A percentile compares a stretch with the other conserved stretches of the same genome.
Conservation (phyloP, 2,888 invertebrate genomes). For the Cremastobaeus sp. region DNA sequence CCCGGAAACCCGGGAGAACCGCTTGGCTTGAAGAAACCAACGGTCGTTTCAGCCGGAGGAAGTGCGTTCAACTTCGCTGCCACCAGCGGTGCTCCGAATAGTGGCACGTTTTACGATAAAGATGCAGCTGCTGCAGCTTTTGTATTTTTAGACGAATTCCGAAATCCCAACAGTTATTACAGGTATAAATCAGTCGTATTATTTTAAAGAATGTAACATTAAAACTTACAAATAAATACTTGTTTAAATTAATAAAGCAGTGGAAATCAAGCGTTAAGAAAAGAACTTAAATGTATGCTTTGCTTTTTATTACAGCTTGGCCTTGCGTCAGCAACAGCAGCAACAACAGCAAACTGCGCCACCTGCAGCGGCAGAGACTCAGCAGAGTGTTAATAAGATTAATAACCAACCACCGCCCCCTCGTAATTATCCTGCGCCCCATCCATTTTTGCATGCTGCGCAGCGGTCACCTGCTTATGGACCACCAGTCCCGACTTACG, state of each 20-base stretch:
- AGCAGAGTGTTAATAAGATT: conserved; percentile 72
- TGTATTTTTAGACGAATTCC: conserved; percentile 75
- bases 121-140: conserved; percentile 75
- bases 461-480: conserved; percentile 74
- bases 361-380: conserved; percentile 65
- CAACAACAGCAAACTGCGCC: conserved; percentile 65
- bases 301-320: conserved; percentile 60
- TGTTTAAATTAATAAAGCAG: not conserved
- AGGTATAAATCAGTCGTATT: too few relatives aligned
- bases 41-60: conserved; percentile 84
- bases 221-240: not conserved
- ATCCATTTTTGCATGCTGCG: conserved; percentile 74
- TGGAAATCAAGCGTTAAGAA: not conserved
- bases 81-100: conserved; percentile 78
- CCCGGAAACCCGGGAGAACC: conserved; percentile 69
- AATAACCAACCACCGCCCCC: conserved; percentile 68
- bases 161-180: conserved; percentile 75
- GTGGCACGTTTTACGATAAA: conserved; percentile 74
- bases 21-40: conserved; percentile 83
- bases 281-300: too few relatives aligned
- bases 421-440: conserved; percentile 71
- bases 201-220: conserved; percentile 1
- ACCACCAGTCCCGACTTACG: conserved; percentile 75
- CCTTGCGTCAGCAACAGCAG: conserved; percentile 66
- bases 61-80: conserved; percentile 92